Conservation (phyloP, 2,113 vertebrate species). For the Zapus hudsonius region DNA sequence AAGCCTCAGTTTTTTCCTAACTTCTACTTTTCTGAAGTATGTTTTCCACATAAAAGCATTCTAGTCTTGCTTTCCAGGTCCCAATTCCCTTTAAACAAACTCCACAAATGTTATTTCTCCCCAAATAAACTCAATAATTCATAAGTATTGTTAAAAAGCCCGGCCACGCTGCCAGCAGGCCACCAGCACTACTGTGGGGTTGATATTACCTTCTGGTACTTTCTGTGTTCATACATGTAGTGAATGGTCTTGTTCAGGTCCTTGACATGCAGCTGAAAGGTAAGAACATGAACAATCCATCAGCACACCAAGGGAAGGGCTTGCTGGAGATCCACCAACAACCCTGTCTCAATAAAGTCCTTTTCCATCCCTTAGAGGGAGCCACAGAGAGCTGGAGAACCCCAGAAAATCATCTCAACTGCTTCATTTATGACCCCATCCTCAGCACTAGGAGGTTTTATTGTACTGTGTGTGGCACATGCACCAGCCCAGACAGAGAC, state of each 20-base stretch:
- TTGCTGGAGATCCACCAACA: neutral
- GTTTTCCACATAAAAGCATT: too few species aligned
- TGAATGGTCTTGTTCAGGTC: conserved; percentile 91
- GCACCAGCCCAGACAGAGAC: accelerated
- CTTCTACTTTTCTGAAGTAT: too few species aligned
- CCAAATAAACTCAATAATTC: too few species aligned
- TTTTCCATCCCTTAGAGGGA: neutral
- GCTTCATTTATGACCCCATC: accelerated
- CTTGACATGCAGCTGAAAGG: conserved; percentile 89
- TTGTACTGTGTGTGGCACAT: accelerated
- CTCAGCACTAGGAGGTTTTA: neutral
- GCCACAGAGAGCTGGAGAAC: accelerated
- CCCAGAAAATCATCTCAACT: accelerated
- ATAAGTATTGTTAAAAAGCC: too few species aligned
- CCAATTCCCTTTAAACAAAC: too few species aligned
- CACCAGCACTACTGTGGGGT: accelerated
- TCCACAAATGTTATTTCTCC: too few species aligned
- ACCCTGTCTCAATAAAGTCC: neutral
- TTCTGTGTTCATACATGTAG: conserved; percentile 93
- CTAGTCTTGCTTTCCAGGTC: too few species aligned
- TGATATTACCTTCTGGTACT: conserved; percentile 88
- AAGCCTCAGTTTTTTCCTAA: too few species aligned
- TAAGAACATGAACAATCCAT: neutral
- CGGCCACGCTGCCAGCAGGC: neutral
- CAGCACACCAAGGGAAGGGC: neutral